Evolutionary conservation across 2,797 vertebrate species (phyloP).

Genomic region (Periparus ater): DNA sequence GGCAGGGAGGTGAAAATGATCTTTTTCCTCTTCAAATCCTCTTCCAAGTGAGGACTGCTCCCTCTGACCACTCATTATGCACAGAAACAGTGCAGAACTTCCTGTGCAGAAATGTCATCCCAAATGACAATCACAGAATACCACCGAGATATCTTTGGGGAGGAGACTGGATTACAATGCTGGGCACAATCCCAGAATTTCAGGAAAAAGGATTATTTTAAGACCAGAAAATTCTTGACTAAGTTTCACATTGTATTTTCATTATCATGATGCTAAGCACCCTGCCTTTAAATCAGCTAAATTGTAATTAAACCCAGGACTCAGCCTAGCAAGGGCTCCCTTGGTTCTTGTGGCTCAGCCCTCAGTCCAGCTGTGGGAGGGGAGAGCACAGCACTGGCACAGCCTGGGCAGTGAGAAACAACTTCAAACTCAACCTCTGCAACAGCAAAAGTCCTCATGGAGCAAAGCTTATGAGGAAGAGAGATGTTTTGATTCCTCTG

Average conservation of each 20-base stretch:
- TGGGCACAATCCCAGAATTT: conserved; percentile 52
- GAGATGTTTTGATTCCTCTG: conserved; percentile 49
- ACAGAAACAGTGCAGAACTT: neutral
- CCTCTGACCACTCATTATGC: neutral
- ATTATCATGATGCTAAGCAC: conserved; percentile 14
- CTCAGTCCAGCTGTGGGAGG: neutral
- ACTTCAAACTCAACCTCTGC: neutral
- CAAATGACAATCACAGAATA: conserved; percentile 41
- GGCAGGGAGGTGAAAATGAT: neutral
- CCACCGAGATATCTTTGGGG: conserved; percentile 25
- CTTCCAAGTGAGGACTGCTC: neutral
- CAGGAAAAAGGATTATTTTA: conserved; percentile 64
- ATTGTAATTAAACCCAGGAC: conserved; percentile 18
- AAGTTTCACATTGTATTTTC: conserved; percentile 56
- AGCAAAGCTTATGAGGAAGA: neutral
- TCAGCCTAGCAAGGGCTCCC: neutral
- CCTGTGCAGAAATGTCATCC: conserved; percentile 58
- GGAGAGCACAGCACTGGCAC: neutral
- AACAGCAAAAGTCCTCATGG: neutral
- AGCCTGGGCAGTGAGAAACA: neutral
- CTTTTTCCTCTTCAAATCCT: neutral
- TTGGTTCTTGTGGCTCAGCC: neutral
- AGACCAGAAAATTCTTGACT: conserved; percentile 49
- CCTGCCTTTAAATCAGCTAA: conserved; percentile 30
- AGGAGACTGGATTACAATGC: conserved; percentile 50